Evolutionary conservation across 30 jellyfish, hydroid and myxozoan genomes (phyloP).

Genomic region (Calvadosia cruxmelitensis): DNA sequence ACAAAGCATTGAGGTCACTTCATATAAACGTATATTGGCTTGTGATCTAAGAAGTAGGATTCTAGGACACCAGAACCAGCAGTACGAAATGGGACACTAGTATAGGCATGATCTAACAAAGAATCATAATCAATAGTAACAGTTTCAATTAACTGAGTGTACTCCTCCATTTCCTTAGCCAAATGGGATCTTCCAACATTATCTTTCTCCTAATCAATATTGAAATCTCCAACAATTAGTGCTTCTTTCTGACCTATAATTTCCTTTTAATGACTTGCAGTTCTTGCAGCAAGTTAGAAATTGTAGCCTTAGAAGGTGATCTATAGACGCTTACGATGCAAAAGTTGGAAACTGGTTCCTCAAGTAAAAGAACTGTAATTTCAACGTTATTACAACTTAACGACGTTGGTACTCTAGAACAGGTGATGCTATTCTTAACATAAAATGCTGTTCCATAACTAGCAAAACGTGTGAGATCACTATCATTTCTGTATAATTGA

Average conservation of each 20-base stretch:
- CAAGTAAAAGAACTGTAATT: conserved; percentile 5
- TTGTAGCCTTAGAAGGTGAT: conserved; percentile 2
- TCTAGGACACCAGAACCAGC: too few species aligned
- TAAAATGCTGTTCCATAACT: conserved; percentile 13
- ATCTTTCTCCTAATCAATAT: conserved; percentile 4
- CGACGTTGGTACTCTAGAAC: neutral
- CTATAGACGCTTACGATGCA: neutral
- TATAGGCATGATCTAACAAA: too few species aligned
- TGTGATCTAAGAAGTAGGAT: too few species aligned
- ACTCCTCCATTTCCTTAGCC: too few species aligned
- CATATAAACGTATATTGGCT: too few species aligned
- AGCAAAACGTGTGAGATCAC: neutral
- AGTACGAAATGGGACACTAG: too few species aligned
- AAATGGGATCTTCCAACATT: too few species aligned
- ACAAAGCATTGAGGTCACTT: too few species aligned
- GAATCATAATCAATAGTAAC: too few species aligned
- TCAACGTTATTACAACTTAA: conserved; percentile 5
- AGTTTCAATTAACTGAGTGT: too few species aligned
- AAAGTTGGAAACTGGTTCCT: neutral
- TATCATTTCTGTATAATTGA: conserved; percentile 8
- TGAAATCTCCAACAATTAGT: conserved; percentile 17
- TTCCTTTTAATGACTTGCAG: neutral
- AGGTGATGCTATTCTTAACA: neutral
- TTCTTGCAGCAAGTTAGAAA: neutral
- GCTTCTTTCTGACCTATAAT: neutral